Base-by-base conservation (phyloP, 2,797 vertebrate genomes). In the Trematomus bernacchii region DNA sequence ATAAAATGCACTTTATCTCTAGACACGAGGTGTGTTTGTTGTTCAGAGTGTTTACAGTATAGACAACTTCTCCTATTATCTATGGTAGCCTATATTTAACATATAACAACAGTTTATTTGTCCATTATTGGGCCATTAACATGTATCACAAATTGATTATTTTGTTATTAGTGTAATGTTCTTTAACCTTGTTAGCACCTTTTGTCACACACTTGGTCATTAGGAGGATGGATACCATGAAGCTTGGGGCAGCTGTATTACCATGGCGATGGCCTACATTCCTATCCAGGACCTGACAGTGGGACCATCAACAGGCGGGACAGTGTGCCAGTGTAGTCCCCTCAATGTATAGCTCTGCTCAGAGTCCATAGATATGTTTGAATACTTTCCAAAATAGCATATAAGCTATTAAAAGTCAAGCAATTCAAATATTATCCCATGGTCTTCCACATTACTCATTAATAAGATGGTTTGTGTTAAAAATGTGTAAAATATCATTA, bases 221-320 rank as follows among this genome's bases (percentile, higher is more conserved):
- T 82, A 73, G 66, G 18, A 89, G 52, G 86, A 89, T 86, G 72
- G 81, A 82, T 79, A 87, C 63, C 72, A 76, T 85, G 72, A 85
- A 80, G 71, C 72, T 76, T 12, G 73, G 77, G 83, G 86, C 89
- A 93, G 89, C 84, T 94, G 89, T 87, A 93, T 92, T 93, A 78
- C 86, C 90, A 94, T 94, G 90, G 84, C 40, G 67, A 93, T 91
- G 93, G 68, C 92, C 93, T 93, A 93, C 89, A 95, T 94, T 90
- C 85, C 83, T 76, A 66, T 80, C 80, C 76, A 89, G 87, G 89
- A 85, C 83, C 78, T 82, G 83, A 77, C 68, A 65, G 63, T 84
- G 71, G 87, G 77, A 73, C 78, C 69, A 80, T 77, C 66, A 59
- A 66, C 59, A 85, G 52, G n/a, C n/a, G n/a, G 71, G 54, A 79